Conservation (phyloP, 2,888 invertebrate species). For the Unio pictorum region DNA sequence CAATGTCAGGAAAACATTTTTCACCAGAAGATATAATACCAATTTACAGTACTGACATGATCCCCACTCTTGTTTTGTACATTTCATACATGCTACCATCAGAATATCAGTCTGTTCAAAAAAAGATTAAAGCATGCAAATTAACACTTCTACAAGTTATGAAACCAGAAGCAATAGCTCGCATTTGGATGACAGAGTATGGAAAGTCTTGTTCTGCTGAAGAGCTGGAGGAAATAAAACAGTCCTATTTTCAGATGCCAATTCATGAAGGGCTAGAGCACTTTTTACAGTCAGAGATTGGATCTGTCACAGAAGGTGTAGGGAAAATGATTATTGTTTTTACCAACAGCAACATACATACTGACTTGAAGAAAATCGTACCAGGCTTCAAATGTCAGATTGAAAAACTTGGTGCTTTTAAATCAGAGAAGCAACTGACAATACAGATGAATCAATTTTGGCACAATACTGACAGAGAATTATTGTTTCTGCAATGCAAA, state of each 20-base stretch:
- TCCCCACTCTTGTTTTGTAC: constrained; percentile 28
- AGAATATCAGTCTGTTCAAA: not conserved
- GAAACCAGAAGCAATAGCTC: constrained; percentile 36
- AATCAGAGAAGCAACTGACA: constrained; percentile 44
- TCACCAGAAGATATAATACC: constrained; percentile 28
- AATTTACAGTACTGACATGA: constrained; percentile 29
- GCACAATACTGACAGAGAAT: constrained; percentile 14
- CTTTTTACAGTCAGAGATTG: constrained; percentile 5
- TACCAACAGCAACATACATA: constrained; percentile 43
- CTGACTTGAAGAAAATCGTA: constrained; percentile 6
- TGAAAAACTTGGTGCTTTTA: constrained; percentile 42
- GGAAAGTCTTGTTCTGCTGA: not conserved
- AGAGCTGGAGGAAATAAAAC: not conserved
- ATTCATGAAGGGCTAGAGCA: constrained; percentile 34
- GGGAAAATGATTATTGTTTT: constrained; percentile 24
- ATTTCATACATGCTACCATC: not conserved
- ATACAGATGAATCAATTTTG: constrained; percentile 29
- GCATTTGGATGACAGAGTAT: constrained; percentile 10
- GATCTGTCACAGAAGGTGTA: not conserved
- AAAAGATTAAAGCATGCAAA: constrained; percentile 11
- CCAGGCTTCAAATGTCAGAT: constrained; percentile 10
- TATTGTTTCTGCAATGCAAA: constrained; percentile 39
- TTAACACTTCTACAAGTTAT: constrained; percentile 23
- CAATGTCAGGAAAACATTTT: constrained; percentile 10
- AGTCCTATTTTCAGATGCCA: constrained; percentile 31